Percentiles rank a stretch among this genome's conserved stretches.
phyloP scores from a whole-genome alignment of 2,888 invertebrate genomes.

The Liodrosophila aerea region DNA sequence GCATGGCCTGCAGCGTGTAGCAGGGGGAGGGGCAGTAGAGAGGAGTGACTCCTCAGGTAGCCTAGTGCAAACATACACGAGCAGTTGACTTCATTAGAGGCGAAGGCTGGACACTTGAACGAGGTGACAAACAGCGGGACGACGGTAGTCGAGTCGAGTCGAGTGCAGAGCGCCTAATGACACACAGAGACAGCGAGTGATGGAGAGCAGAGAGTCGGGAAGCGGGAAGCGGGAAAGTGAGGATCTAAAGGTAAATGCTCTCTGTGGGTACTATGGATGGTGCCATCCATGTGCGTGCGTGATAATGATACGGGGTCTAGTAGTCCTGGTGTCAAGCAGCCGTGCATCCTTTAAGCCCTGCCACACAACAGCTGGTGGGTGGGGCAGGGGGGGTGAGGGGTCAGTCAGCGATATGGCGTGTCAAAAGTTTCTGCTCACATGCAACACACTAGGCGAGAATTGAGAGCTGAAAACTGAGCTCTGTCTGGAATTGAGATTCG shows the following conservation, averaged over 20 bases:
- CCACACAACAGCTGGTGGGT: background rate
- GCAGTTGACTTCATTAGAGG: slow-evolving; percentile 71
- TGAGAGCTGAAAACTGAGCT: slow-evolving; percentile 13
- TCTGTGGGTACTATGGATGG: slow-evolving; percentile 10
- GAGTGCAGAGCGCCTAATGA: slow-evolving; percentile 66
- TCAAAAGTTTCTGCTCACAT: slow-evolving; percentile 47
- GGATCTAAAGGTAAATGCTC: background rate
- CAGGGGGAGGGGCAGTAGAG: slow-evolving; percentile 1
- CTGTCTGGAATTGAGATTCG: slow-evolving; percentile 1
- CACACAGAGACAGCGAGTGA: slow-evolving; percentile 16
- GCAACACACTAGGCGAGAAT: slow-evolving; percentile 40
- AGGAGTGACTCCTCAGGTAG: slow-evolving; percentile 48
- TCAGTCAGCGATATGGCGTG: slow-evolving; percentile 34
- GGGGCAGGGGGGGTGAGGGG: background rate
- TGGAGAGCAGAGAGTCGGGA: background rate
- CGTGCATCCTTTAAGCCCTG: background rate
- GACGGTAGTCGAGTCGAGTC: slow-evolving; percentile 4
- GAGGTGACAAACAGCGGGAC: slow-evolving; percentile 54
- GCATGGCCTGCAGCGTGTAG: too few relatives aligned
- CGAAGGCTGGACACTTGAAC: slow-evolving; percentile 62
- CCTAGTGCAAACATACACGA: slow-evolving; percentile 19
- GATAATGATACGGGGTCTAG: slow-evolving; percentile 60
- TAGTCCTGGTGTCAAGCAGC: too few relatives aligned
- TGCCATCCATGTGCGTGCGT: slow-evolving; percentile 38
- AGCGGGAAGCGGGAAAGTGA: background rate